Evolutionary conservation across 1,140 invertebrate species (phyloP).

Genomic region (Drosophila watanabei): DNA sequence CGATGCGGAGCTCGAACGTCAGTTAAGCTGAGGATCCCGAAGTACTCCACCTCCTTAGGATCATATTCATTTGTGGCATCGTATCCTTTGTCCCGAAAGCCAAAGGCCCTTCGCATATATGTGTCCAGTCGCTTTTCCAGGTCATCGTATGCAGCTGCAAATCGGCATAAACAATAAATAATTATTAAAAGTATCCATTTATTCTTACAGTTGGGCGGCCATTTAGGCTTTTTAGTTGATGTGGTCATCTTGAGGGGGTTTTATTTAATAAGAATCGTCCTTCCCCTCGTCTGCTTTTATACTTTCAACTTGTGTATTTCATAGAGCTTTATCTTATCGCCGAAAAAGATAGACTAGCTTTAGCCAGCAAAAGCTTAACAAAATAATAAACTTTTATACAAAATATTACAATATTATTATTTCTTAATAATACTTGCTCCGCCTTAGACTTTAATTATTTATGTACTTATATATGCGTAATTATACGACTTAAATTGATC

Average conservation of each 20-base stretch:
- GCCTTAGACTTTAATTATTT: not conserved
- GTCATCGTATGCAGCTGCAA: slow-evolving; percentile 28
- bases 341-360: not conserved
- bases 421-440: not conserved
- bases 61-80: slow-evolving; percentile 28
- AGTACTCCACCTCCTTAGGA: slow-evolving; percentile 47
- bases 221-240: not conserved
- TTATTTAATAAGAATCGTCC: not conserved
- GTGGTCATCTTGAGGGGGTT: slow-evolving; percentile 1
- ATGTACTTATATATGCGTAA: not conserved
- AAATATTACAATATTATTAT: not conserved
- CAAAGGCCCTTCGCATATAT: slow-evolving; percentile 34
- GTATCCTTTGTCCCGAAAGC: not conserved
- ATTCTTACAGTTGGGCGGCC: slow-evolving; percentile 23
- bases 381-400: too few relatives aligned
- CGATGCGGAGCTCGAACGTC: slow-evolving; percentile 48
- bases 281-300: slow-evolving; percentile 8
- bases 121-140: slow-evolving; percentile 49
- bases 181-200: not conserved
- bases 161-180: too few relatives aligned
- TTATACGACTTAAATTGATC: not conserved
- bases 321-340: slow-evolving; percentile 16
- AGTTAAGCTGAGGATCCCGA: slow-evolving; percentile 55
- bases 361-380: not conserved
- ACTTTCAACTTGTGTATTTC: not conserved